These are phyloP conservation scores for Psittacus erithacus DNA, from an alignment of 2,113 vertebrate genomes.

Conservation along the genomic window DNA sequence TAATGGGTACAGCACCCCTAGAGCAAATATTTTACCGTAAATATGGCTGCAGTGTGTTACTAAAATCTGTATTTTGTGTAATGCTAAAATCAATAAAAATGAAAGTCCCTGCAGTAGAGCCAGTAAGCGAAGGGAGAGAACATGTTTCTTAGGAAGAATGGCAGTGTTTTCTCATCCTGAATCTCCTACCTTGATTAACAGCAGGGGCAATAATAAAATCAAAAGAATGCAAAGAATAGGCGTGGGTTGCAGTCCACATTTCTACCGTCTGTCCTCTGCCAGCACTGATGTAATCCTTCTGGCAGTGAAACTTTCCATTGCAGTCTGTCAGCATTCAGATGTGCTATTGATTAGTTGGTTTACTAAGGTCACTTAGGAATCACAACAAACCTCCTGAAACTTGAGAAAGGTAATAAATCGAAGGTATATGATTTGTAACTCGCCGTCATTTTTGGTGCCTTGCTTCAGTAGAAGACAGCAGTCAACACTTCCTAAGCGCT, in stretches of 20 bases:
- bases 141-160: neutral
- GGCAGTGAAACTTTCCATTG: neutral
- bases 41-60: neutral
- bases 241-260: neutral
- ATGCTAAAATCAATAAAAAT: neutral
- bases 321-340: neutral
- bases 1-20: neutral
- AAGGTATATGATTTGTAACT: conserved; percentile 43
- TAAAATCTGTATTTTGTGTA: neutral
- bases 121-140: neutral
- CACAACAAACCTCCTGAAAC: conserved; percentile 13
- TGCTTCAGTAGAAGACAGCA: conserved; percentile 9
- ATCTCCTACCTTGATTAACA: neutral
- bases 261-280: neutral
- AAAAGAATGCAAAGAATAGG: neutral
- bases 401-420: neutral
- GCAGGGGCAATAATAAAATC: neutral
- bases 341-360: neutral
- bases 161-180: neutral
- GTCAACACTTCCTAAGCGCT: neutral
- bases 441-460: conserved; percentile 32
- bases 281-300: conserved; percentile 12
- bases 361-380: conserved; percentile 8
- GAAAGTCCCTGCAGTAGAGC: neutral
- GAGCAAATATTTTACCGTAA: neutral